Evolutionary conservation across 1,140 invertebrate genomes (phyloP).

Genomic region (Drosophila suzukii): DNA sequence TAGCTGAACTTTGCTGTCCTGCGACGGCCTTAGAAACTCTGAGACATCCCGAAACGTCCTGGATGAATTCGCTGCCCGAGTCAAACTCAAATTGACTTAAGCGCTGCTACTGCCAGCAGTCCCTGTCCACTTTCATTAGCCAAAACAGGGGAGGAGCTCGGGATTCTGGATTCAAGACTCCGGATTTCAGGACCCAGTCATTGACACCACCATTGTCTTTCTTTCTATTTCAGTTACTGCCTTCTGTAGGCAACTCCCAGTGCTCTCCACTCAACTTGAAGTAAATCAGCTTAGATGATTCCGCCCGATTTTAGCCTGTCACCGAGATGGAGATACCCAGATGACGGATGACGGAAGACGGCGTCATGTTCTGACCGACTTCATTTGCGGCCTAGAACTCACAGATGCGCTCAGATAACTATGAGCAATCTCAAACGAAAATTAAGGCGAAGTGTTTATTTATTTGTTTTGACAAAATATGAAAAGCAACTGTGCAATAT

Average conservation of each 20-base stretch:
- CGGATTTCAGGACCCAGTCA: constrained; percentile 43
- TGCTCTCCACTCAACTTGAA: constrained; percentile 25
- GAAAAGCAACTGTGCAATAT: no score
- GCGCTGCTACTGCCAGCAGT: constrained; percentile 15
- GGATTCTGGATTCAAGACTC: background rate
- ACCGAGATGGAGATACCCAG: no score
- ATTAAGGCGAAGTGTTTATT: no score
- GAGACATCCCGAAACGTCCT: constrained; percentile 6
- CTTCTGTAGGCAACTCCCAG: constrained; percentile 47
- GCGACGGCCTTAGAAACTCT: background rate
- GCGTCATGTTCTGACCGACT: background rate
- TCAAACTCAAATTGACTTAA: constrained; percentile 71
- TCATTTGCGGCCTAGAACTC: constrained; percentile 1
- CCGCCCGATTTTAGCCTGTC: constrained; percentile 39
- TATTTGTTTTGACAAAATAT: no score
- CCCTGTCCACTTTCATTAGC: constrained; percentile 63
- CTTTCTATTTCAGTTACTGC: no score
- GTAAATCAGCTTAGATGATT: constrained; percentile 67
- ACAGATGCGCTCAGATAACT: constrained; percentile 12
- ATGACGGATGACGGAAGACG: constrained; percentile 43
- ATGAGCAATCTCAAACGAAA: background rate
- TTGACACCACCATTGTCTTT: constrained; percentile 51
- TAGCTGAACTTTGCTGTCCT: constrained; percentile 41
- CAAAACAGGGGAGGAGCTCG: background rate
- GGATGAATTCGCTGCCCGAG: constrained; percentile 19